Percentiles rank a stretch among this genome's conserved stretches.
phyloP scores from a whole-genome alignment of 2,113 vertebrate species.

The Calidris pugnax region DNA sequence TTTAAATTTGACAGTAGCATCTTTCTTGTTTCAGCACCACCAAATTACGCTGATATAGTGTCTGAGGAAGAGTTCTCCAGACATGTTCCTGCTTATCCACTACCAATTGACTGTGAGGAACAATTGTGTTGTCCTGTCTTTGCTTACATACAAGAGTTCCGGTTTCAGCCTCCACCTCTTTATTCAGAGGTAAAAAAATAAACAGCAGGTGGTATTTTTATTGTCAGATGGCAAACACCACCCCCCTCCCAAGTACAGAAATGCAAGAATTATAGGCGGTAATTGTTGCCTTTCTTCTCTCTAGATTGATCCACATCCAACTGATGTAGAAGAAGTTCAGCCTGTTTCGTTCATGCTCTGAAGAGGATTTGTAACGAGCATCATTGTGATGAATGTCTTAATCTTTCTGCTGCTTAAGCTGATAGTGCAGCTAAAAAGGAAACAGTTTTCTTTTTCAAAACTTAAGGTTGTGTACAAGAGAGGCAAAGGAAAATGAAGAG shows the following conservation, averaged over 20 bases:
- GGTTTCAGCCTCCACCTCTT: constrained; percentile 84
- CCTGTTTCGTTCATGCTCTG: constrained; percentile 71
- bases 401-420: constrained; percentile 41
- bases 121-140: constrained; percentile 74
- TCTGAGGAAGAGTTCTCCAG: constrained; percentile 80
- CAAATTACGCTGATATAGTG: constrained; percentile 84
- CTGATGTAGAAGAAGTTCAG: constrained; percentile 63
- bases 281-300: constrained; percentile 19
- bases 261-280: not conserved
- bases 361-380: constrained; percentile 35
- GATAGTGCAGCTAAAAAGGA: constrained; percentile 38
- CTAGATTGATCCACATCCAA: constrained; percentile 80
- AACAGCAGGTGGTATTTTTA: constrained; percentile 24
- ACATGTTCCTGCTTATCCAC: constrained; percentile 64
- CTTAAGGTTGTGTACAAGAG: not conserved
- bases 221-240: not conserved
- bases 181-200: constrained; percentile 82
- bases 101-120: constrained; percentile 64
- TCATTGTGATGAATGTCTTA: constrained; percentile 32
- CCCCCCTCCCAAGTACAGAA: not conserved
- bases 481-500: not conserved
- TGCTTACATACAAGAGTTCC: constrained; percentile 82
- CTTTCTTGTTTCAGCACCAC: constrained; percentile 75
- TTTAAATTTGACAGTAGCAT: not conserved
- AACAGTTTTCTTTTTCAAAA: not conserved